A percentile compares a stretch with the other conserved stretches of the same genome.
phyloP scores from a whole-genome alignment of 2,797 vertebrate species.

The Peromyscus melanophrys region DNA sequence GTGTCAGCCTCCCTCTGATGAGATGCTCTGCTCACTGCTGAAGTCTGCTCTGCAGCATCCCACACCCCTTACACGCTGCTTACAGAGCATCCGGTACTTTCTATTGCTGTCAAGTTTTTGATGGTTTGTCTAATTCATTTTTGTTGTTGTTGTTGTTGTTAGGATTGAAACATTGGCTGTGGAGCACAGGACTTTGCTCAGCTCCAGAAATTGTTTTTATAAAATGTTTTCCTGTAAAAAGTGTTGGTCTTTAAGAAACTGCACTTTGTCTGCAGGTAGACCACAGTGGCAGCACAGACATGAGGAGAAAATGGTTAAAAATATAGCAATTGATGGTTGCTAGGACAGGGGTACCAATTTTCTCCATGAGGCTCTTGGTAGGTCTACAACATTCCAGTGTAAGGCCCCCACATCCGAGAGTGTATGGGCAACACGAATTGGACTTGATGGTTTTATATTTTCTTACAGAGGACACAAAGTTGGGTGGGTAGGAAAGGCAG shows the following conservation, averaged over 20 bases:
- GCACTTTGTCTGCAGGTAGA: conserved; percentile 61
- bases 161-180: conserved; percentile 83
- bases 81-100: conserved; percentile 77
- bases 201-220: conserved; percentile 75
- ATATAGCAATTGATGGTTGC: background rate
- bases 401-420: background rate
- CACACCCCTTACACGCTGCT: conserved; percentile 77
- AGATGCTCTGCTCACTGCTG: conserved; percentile 70
- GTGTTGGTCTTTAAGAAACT: conserved; percentile 67
- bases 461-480: background rate
- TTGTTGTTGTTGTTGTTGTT: conserved; percentile 31
- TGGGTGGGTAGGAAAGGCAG: background rate
- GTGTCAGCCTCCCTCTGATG: background rate
- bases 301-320: background rate
- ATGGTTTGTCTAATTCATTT: conserved; percentile 51
- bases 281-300: background rate
- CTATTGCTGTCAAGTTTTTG: conserved; percentile 64
- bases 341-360: background rate
- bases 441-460: background rate
- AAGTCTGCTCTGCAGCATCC: conserved; percentile 52
- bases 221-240: conserved; percentile 70
- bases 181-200: conserved; percentile 77
- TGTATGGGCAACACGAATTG: background rate
- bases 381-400: background rate
- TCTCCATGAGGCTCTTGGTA: background rate